Conservation (phyloP, 1,140 invertebrate species). For the Uloborus diversus region DNA sequence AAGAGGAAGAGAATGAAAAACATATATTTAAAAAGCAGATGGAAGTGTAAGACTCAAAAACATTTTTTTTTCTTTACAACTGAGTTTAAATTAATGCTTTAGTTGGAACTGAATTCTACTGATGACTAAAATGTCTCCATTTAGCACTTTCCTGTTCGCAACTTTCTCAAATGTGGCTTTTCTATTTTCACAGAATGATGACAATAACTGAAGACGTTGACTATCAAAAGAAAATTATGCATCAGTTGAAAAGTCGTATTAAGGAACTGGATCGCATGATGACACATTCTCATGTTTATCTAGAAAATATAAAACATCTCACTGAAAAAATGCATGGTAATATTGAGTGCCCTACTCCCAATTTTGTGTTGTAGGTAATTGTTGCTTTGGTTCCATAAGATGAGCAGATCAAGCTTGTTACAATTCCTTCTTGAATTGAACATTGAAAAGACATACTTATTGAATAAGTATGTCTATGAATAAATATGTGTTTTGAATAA, state of each 20-base stretch:
- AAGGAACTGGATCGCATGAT: constrained; percentile 51
- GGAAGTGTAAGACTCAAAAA: constrained; percentile 51
- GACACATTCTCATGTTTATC: constrained; percentile 61
- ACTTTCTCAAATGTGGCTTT: too few relatives aligned
- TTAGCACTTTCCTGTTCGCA: too few relatives aligned
- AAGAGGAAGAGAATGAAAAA: constrained; percentile 53
- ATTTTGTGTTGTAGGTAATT: too few relatives aligned
- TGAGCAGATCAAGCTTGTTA: too few relatives aligned
- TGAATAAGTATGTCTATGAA: too few relatives aligned
- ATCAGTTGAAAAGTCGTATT: constrained; percentile 53
- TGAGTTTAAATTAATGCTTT: neutral
- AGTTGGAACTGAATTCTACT: too few relatives aligned
- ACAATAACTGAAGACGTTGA: constrained; percentile 56
- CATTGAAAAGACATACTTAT: too few relatives aligned
- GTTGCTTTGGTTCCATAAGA: too few relatives aligned
- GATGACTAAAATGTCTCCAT: too few relatives aligned
- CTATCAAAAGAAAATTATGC: constrained; percentile 53
- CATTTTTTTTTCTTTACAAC: neutral
- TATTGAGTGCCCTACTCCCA: neutral
- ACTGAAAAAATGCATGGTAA: constrained; percentile 53
- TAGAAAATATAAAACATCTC: constrained; percentile 66
- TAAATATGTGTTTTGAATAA: too few relatives aligned
- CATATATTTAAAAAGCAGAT: constrained; percentile 54
- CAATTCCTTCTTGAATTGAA: too few relatives aligned
- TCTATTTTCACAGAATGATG: constrained; percentile 32